Base-by-base conservation (phyloP, 2,113 vertebrate species). In the Pogonocichla stellata region DNA sequence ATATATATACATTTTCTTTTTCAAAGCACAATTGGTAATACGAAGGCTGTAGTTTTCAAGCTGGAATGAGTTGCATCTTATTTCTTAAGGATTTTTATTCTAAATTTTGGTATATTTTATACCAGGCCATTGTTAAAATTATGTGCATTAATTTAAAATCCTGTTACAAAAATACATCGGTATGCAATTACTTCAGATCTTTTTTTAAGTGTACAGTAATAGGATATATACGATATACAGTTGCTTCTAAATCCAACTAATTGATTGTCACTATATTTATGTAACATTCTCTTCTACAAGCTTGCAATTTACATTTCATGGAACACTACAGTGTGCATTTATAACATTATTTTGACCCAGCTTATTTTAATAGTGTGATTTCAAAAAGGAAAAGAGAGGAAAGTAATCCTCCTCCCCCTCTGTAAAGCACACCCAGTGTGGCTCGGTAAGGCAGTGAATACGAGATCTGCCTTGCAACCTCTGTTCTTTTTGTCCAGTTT, bases 201-300 rank as follows among this genome's bases (percentile, higher is more conserved):
- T 88, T 80, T 95, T 56, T 48, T 92, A 33, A 93, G 74, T n/a
- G n/a, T n/a, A n/a, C n/a, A n/a, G n/a, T 60, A 50, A 45, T 28
- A 77, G 62, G 50, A 70, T 94, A 28, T 90, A 80, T 73, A n/a
- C 42, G 36, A 75, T 40, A 40, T 88, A 31, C 77, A 73, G 74
- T 86, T 84, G 54, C 28, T 92, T 86, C 80, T 83, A 84, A 73
- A 72, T 62, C 60, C 47, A 66, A 3, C 48, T 65, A 40, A 80
- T 64, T 95, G 74, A 69, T 96, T 92, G 43, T 85, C 60, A 50
- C 24, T 83, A 8, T 77, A 14, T 82, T 88, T 92, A 84, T 87
- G 19, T 90, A 86, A 65, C 20, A 18, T 70, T 85, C 51, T 34
- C 26, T 77, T 81, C 19, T 96, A 69, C 91, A 80, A 91, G 92